These are phyloP conservation scores for Petrolisthes manimaculis DNA, from an alignment of 2,888 invertebrate species.

Conservation along the genomic window DNA sequence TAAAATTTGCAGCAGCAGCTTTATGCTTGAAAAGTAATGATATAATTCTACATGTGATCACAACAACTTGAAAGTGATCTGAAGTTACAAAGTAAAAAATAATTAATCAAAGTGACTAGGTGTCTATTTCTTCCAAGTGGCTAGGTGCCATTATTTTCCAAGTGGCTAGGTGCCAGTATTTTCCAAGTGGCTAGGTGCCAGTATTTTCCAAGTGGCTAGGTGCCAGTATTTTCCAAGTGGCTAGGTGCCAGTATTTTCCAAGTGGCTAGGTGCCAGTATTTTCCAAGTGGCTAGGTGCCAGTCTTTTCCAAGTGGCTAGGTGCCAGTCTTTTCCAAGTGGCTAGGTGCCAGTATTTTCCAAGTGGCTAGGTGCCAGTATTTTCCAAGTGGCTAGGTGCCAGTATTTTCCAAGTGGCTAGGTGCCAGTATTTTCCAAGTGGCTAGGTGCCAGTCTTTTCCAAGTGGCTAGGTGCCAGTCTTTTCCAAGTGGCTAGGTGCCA, in stretches of 20 bases:
- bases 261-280: background rate
- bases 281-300: background rate
- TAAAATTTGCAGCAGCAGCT: too few species aligned
- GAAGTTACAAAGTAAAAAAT: too few species aligned
- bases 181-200: background rate
- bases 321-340: background rate
- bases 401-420: background rate
- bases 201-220: background rate
- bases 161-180: background rate
- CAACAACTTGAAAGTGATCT: too few species aligned
- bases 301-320: background rate
- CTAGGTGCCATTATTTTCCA: background rate
- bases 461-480: background rate
- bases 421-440: background rate
- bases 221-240: background rate
- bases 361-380: background rate
- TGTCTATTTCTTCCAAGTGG: background rate
- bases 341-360: conserved; percentile 1
- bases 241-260: background rate
- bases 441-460: background rate
- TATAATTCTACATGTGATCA: too few species aligned
- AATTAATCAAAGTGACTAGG: background rate
- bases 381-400: background rate
- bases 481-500: background rate
- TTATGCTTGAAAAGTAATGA: too few species aligned